Conservation (phyloP, 2,797 vertebrate genomes). For the Enteromius mattozi region DNA sequence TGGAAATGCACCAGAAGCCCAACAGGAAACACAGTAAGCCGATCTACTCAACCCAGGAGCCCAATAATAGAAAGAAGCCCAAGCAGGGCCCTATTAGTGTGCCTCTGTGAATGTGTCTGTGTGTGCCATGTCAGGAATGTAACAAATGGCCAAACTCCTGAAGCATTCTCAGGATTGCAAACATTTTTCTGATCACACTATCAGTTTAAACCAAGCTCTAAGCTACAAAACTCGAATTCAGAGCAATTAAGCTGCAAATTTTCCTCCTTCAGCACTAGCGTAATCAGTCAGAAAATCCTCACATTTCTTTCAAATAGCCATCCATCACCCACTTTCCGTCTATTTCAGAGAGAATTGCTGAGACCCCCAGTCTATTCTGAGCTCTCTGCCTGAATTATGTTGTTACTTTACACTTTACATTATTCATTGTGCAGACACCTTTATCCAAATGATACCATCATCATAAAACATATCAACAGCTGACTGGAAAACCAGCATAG, state of each 20-base stretch:
- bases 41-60: slow-evolving; percentile 39
- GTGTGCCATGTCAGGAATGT: slow-evolving; percentile 11
- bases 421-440: neutral
- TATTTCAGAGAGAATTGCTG: neutral
- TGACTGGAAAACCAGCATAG: slow-evolving; percentile 62
- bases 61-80: slow-evolving; percentile 52
- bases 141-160: slow-evolving; percentile 29
- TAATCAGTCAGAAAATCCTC: slow-evolving; percentile 41
- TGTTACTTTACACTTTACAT: slow-evolving; percentile 1
- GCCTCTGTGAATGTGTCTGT: slow-evolving; percentile 37
- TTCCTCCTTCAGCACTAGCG: slow-evolving; percentile 35
- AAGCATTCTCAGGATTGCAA: slow-evolving; percentile 7
- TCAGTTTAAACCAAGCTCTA: slow-evolving; percentile 7
- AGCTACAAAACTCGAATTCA: slow-evolving; percentile 19
- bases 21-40: slow-evolving; percentile 56
- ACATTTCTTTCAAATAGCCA: slow-evolving; percentile 35
- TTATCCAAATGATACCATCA: neutral
- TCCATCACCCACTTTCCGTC: slow-evolving; percentile 33
- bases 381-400: neutral
- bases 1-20: slow-evolving; percentile 25
- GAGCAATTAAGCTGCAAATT: slow-evolving; percentile 19
- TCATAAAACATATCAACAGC: slow-evolving; percentile 61
- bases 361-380: neutral
- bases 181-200: neutral
- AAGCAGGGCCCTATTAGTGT: slow-evolving; percentile 28